Percentiles rank a stretch among this genome's conserved stretches.
Conservation (phyloP, 2,113 vertebrate species). For the Pterocles orientalis region DNA sequence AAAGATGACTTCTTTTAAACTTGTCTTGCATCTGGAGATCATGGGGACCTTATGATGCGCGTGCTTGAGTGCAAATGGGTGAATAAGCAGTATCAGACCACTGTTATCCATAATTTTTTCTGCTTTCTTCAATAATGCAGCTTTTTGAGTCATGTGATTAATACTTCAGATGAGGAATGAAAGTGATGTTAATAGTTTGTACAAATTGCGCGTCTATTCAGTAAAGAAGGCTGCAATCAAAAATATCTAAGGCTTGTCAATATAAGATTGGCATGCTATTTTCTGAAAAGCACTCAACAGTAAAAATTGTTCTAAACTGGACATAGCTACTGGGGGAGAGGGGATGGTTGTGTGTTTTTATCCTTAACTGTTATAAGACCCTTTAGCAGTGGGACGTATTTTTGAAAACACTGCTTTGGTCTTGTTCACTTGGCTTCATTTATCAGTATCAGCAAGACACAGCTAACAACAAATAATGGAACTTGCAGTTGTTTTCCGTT, state of each 20-base stretch:
- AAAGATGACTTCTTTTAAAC: neutral
- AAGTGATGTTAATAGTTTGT: neutral
- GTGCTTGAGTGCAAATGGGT: neutral
- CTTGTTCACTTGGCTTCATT: neutral
- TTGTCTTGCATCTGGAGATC: neutral
- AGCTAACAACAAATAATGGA: neutral
- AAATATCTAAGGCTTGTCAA: neutral
- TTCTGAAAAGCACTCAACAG: neutral
- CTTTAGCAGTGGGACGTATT: neutral
- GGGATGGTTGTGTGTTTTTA: neutral
- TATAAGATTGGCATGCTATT: neutral
- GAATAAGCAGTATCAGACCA: neutral
- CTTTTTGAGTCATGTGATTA: neutral
- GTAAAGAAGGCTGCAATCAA: neutral
- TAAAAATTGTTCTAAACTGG: neutral
- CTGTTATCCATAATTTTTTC: accelerated
- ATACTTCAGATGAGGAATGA: neutral
- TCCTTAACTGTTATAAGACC: neutral
- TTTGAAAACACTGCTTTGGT: neutral
- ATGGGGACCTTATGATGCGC: neutral
- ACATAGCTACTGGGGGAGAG: neutral
- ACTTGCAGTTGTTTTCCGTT: neutral
- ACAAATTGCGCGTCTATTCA: neutral
- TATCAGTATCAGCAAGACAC: neutral
- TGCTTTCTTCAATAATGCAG: neutral